These are phyloP conservation scores for Bothrops jararaca DNA, from an alignment of 2,113 vertebrate species.

Conservation along the genomic window DNA sequence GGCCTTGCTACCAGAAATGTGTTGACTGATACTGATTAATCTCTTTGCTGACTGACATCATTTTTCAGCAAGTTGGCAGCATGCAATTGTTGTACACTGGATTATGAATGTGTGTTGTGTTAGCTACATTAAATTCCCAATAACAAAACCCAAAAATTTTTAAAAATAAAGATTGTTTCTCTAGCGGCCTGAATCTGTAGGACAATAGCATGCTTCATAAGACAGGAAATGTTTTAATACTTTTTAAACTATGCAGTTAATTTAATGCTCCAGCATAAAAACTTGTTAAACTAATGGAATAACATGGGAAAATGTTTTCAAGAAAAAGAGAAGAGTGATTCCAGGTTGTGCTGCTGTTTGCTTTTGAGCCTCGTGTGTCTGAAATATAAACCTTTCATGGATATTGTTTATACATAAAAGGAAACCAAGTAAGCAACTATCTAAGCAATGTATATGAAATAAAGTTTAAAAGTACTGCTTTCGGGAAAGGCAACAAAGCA, in stretches of 20 bases:
- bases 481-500: background rate
- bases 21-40: background rate
- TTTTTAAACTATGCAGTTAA: background rate
- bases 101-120: background rate
- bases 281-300: background rate
- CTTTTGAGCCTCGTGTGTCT: background rate
- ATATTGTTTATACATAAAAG: background rate
- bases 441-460: background rate
- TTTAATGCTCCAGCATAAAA: background rate
- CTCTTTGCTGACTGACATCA: background rate
- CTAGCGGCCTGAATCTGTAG: background rate
- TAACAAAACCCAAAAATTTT: background rate
- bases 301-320: background rate
- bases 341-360: background rate
- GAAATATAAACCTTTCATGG: background rate
- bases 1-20: background rate
- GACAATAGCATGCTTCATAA: background rate
- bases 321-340: background rate
- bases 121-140: background rate
- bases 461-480: background rate
- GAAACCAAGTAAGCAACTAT: background rate
- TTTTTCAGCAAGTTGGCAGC: background rate
- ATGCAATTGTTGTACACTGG: too few species aligned
- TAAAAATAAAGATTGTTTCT: background rate
- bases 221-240: background rate